Conservation (phyloP, 1,140 invertebrate species). For the Leptopilina boulardi region DNA sequence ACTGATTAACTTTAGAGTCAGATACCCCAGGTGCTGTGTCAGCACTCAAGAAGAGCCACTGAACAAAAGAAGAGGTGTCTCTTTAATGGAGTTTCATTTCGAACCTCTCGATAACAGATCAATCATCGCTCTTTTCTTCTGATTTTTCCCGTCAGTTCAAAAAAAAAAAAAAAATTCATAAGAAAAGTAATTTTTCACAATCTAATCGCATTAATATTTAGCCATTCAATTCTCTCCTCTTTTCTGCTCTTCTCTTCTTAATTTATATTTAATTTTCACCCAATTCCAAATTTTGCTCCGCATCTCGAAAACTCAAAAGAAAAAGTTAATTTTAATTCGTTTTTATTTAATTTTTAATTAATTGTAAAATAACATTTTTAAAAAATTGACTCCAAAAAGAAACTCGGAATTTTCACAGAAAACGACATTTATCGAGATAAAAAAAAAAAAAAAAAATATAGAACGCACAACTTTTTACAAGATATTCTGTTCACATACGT, state of each 20-base stretch:
- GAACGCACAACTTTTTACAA: slow-evolving; percentile 47
- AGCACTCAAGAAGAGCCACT: slow-evolving; percentile 29
- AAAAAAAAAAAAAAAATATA: too few relatives aligned
- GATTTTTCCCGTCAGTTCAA: background rate
- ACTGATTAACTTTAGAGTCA: slow-evolving; percentile 19
- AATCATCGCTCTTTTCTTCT: slow-evolving; percentile 27
- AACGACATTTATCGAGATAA: slow-evolving; percentile 36
- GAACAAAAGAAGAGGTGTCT: slow-evolving; percentile 15
- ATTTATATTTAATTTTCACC: background rate
- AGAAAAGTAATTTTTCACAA: slow-evolving; percentile 12
- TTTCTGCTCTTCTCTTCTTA: background rate
- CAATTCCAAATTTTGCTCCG: slow-evolving; percentile 35
- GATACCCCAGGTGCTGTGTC: slow-evolving; percentile 17
- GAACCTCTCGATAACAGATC: slow-evolving; percentile 28
- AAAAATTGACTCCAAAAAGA: background rate
- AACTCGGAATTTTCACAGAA: slow-evolving; percentile 19
- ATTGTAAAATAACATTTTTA: background rate
- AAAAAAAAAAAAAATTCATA: background rate
- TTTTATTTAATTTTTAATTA: background rate
- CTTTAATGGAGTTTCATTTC: slow-evolving; percentile 10
- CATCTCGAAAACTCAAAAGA: slow-evolving; percentile 51
- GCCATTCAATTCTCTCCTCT: background rate
- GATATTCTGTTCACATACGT: slow-evolving; percentile 58
- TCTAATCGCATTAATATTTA: slow-evolving; percentile 14
- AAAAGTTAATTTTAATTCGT: too few relatives aligned